phyloP scores from a whole-genome alignment of 2,797 vertebrate genomes.

The Dallia pectoralis region DNA sequence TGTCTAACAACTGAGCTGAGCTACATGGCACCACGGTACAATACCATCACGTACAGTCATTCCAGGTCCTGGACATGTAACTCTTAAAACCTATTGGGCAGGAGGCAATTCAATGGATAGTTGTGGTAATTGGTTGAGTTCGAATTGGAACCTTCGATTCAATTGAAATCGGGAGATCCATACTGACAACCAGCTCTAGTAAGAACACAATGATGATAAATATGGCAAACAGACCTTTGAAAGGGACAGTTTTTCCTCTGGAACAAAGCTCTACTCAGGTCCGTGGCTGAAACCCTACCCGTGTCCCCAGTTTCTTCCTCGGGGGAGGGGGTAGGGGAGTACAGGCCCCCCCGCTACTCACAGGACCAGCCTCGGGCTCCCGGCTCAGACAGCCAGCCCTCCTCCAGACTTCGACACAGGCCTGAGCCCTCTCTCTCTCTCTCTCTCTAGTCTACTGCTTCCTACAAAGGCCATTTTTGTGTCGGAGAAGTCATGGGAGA shows the following conservation, averaged over 20 bases:
- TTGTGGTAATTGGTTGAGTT: too few species aligned
- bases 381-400: constrained; percentile 33
- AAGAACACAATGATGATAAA: constrained; percentile 31
- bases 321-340: constrained; percentile 29
- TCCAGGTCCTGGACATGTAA: too few species aligned
- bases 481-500: constrained; percentile 44
- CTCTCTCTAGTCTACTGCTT: constrained; percentile 24
- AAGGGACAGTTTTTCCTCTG: constrained; percentile 39
- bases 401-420: constrained; percentile 13
- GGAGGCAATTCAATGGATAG: too few species aligned
- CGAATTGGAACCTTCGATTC: too few species aligned
- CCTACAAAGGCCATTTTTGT: constrained; percentile 59
- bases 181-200: neutral
- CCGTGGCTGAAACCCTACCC: constrained; percentile 53
- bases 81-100: too few species aligned
- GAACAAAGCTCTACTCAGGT: constrained; percentile 39
- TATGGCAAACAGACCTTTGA: constrained; percentile 57
- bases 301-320: constrained; percentile 56
- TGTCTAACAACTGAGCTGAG: too few species aligned
- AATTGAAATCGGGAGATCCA: too few species aligned
- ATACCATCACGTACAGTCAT: too few species aligned
- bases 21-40: too few species aligned
- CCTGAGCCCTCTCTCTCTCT: constrained; percentile 35
- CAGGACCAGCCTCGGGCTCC: constrained; percentile 31
- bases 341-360: constrained; percentile 34